These are phyloP conservation scores for Calameuta idolon DNA, from an alignment of 2,888 invertebrate species.

Conservation along the genomic window DNA sequence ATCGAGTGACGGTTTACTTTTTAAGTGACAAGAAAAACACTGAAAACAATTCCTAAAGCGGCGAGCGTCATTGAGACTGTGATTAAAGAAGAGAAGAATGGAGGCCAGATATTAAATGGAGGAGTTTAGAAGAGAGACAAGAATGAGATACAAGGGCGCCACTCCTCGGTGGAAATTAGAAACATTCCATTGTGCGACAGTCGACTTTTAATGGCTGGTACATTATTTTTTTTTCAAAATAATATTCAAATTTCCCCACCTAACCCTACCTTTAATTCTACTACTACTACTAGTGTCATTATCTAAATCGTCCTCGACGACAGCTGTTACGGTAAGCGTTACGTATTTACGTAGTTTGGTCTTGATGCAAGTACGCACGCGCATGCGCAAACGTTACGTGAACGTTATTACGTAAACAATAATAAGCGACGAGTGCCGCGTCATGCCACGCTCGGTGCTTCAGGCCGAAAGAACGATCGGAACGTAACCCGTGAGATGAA, in stretches of 20 bases:
- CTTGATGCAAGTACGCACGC: constrained; percentile 25
- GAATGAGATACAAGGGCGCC: background rate
- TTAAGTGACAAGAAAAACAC: constrained; percentile 5
- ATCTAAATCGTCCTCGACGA: background rate
- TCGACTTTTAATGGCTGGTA: background rate
- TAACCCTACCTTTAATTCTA: background rate
- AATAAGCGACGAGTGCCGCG: constrained; percentile 43
- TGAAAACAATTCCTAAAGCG: constrained; percentile 12
- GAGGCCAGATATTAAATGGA: background rate
- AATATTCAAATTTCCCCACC: background rate
- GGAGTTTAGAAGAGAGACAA: background rate
- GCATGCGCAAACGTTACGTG: constrained; percentile 53
- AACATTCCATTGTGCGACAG: background rate
- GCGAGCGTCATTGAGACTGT: background rate
- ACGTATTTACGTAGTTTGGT: constrained; percentile 6
- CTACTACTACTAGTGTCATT: background rate
- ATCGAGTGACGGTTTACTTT: background rate
- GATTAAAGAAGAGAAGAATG: background rate
- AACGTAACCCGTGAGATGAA: background rate
- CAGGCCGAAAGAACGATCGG: background rate
- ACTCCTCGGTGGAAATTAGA: background rate
- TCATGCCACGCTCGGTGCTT: background rate
- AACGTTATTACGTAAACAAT: constrained; percentile 64
- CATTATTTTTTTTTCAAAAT: background rate
- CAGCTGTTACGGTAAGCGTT: background rate